Evolutionary conservation across 1,140 invertebrate species (phyloP).

Genomic region (Pseudomyrmex concolor): DNA sequence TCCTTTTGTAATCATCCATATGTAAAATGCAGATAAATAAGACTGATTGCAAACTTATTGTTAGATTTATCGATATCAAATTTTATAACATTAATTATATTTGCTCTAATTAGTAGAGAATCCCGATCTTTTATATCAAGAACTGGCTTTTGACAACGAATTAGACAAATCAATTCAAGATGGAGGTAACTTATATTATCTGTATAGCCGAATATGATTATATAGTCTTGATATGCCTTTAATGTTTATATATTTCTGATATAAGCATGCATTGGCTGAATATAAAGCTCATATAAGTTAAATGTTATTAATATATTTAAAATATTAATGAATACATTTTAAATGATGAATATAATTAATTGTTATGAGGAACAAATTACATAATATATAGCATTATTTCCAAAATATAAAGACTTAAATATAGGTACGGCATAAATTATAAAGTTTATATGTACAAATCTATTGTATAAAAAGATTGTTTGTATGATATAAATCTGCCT

Average conservation of each 20-base stretch:
- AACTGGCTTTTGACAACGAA: slow-evolving; percentile 84
- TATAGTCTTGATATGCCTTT: slow-evolving; percentile 4
- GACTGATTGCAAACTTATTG: not conserved
- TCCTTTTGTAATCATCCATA: slow-evolving; percentile 18
- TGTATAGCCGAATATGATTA: slow-evolving; percentile 10
- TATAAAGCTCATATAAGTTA: slow-evolving; percentile 21
- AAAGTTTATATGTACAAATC: no score
- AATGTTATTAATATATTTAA: slow-evolving; percentile 9
- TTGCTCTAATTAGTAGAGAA: slow-evolving; percentile 85
- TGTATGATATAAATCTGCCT: no score
- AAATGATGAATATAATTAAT: not conserved
- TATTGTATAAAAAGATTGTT: no score
- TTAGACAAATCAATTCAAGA: slow-evolving; percentile 78
- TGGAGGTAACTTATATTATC: slow-evolving; percentile 78
- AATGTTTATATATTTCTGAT: slow-evolving; percentile 16
- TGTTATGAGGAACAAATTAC: not conserved
- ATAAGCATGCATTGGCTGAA: slow-evolving; percentile 61
- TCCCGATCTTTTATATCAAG: slow-evolving; percentile 86
- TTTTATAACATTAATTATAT: slow-evolving; percentile 60
- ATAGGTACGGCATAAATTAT: no score
- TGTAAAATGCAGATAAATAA: slow-evolving; percentile 32
- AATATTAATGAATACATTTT: not conserved
- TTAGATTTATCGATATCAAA: slow-evolving; percentile 1
- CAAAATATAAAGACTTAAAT: no score
- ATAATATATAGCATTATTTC: no score